A percentile compares a stretch with the other conserved stretches of the same genome.
Evolutionary conservation across 2,113 vertebrate genomes (phyloP).

Genomic region (Poecilia latipinna): DNA sequence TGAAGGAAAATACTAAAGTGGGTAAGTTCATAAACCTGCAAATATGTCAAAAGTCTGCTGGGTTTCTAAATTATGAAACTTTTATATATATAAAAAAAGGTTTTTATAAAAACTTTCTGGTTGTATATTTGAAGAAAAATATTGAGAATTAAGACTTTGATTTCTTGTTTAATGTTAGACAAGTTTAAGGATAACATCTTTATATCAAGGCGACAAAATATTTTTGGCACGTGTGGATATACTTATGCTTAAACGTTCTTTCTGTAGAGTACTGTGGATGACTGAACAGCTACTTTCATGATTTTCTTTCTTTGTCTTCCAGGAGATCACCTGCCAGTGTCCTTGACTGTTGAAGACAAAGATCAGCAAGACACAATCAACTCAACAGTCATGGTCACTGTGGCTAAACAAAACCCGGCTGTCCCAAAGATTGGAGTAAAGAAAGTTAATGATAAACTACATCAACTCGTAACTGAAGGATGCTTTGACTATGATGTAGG

Average conservation of each 20-base stretch:
- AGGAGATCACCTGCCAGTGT: conserved; percentile 45
- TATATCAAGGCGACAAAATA: background rate
- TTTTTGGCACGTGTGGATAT: too few species aligned
- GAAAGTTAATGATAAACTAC: background rate
- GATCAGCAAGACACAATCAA: conserved; percentile 72
- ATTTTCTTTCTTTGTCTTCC: background rate
- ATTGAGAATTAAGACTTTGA: too few species aligned
- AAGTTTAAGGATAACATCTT: background rate
- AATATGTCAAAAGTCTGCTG: background rate
- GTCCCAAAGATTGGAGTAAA: conserved; percentile 57
- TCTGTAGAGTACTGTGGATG: background rate
- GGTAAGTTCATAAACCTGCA: conserved; percentile 41
- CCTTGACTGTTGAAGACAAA: conserved; percentile 13
- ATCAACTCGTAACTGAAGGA: conserved; percentile 64
- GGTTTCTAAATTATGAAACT: background rate
- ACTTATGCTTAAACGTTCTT: background rate
- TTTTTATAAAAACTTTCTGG: too few species aligned
- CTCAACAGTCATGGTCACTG: conserved; percentile 72
- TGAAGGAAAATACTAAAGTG: conserved; percentile 65
- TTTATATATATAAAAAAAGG: too few species aligned
- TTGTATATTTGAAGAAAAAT: too few species aligned
- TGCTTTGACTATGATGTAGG: conserved; percentile 84
- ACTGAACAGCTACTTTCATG: background rate
- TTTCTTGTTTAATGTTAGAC: too few species aligned
- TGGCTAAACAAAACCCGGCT: conserved; percentile 68